Conservation (phyloP, 2,113 vertebrate genomes). For the Tupaia chinensis region DNA sequence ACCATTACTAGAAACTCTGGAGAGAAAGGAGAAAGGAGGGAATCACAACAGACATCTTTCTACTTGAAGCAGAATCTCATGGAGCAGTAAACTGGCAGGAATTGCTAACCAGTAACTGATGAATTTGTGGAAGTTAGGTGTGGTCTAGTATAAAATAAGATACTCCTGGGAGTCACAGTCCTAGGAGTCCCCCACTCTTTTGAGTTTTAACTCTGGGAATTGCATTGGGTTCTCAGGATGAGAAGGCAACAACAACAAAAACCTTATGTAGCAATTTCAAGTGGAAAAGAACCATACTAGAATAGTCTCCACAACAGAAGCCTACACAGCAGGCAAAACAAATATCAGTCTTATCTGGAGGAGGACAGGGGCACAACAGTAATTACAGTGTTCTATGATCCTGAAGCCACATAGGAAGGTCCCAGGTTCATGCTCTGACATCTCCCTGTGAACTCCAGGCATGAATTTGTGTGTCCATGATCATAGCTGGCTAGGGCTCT, state of each 20-base stretch:
- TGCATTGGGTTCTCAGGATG: not conserved
- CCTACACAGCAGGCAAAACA: not conserved
- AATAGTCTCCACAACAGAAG: not conserved
- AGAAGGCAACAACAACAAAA: not conserved
- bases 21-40: not conserved
- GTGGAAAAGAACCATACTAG: not conserved
- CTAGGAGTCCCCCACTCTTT: no score
- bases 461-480: no score
- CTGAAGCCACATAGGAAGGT: no score
- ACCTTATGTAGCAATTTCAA: not conserved
- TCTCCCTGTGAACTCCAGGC: no score
- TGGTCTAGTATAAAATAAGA: not conserved
- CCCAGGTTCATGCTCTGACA: no score
- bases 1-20: not conserved
- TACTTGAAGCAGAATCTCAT: not conserved
- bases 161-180: not conserved
- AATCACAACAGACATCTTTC: not conserved
- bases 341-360: not conserved
- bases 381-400: no score
- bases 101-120: not conserved
- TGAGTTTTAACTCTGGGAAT: not conserved
- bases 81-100: not conserved
- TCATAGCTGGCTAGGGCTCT: no score
- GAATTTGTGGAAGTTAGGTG: not conserved
- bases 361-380: no score